Conservation (phyloP, 2,797 vertebrate species). For the Morelia viridis region DNA sequence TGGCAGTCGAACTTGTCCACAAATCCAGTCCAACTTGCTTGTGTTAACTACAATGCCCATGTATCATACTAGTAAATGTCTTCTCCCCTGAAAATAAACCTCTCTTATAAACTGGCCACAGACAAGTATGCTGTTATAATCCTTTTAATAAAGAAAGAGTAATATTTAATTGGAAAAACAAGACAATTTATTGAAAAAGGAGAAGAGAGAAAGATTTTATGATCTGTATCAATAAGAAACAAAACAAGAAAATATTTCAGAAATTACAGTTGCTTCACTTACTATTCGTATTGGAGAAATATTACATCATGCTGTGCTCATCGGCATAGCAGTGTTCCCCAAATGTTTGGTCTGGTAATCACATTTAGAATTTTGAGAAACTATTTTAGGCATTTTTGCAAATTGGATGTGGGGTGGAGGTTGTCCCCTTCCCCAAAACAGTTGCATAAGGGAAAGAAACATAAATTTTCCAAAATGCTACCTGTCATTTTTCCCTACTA, state of each 20-base stretch:
- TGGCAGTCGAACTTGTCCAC: neutral
- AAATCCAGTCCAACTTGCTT: neutral
- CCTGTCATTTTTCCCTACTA: neutral
- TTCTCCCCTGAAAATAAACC: neutral
- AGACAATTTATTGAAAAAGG: fast-evolving
- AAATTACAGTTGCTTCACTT: neutral
- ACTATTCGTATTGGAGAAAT: neutral
- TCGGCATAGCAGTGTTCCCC: neutral
- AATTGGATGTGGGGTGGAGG: neutral
- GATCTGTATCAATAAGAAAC: neutral
- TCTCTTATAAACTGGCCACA: neutral
- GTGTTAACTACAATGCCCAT: neutral
- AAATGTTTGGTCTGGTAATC: neutral
- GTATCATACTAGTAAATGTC: neutral
- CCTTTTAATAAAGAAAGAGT: slow-evolving; percentile 10
- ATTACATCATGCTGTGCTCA: neutral
- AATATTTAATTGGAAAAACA: slow-evolving; percentile 30
- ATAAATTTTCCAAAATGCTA: neutral
- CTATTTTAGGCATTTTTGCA: neutral
- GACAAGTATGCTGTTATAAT: neutral
- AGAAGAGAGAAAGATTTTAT: neutral
- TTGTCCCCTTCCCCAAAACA: neutral
- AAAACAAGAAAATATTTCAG: slow-evolving; percentile 10
- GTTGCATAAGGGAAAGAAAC: neutral
- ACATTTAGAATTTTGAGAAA: neutral